Percentiles rank a stretch among this genome's conserved stretches.
Conservation (phyloP, 2,797 vertebrate species). For the Masticophis lateralis region DNA sequence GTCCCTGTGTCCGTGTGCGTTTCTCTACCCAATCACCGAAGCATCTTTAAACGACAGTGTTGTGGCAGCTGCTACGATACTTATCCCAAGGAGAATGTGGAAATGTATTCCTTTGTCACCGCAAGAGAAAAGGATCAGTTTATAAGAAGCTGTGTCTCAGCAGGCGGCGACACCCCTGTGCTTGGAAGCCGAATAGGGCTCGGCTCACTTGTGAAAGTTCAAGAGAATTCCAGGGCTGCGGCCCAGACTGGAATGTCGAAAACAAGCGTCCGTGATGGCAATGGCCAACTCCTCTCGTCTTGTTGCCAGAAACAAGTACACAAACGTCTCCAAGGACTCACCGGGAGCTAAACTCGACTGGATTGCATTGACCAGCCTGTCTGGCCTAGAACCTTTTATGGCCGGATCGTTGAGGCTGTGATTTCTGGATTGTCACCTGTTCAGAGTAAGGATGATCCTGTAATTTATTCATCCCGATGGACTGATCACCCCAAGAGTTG, state of each 20-base stretch:
- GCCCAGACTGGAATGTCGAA: not conserved
- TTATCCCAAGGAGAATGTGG: not conserved
- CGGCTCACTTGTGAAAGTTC: not conserved
- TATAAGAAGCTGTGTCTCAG: not conserved
- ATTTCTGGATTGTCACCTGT: not conserved
- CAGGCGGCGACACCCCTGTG: not conserved
- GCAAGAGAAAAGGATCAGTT: not conserved
- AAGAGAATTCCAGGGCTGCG: not conserved
- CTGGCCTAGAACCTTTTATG: not conserved
- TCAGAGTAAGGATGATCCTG: slow-evolving; percentile 1
- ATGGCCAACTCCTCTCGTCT: not conserved
- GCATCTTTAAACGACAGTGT: not conserved
- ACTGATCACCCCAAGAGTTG: not conserved
- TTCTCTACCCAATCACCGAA: not conserved
- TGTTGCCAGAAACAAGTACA: not conserved
- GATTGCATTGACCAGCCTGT: not conserved
- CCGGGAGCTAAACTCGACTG: not conserved
- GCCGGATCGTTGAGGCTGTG: not conserved
- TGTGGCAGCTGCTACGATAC: not conserved
- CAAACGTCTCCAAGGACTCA: not conserved
- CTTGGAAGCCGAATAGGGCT: not conserved
- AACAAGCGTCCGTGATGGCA: not conserved
- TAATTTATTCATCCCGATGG: not conserved
- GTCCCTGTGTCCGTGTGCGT: not conserved
- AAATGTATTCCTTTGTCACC: not conserved